Conservation (phyloP, 2,113 vertebrate genomes). For the Astur gentilis region DNA sequence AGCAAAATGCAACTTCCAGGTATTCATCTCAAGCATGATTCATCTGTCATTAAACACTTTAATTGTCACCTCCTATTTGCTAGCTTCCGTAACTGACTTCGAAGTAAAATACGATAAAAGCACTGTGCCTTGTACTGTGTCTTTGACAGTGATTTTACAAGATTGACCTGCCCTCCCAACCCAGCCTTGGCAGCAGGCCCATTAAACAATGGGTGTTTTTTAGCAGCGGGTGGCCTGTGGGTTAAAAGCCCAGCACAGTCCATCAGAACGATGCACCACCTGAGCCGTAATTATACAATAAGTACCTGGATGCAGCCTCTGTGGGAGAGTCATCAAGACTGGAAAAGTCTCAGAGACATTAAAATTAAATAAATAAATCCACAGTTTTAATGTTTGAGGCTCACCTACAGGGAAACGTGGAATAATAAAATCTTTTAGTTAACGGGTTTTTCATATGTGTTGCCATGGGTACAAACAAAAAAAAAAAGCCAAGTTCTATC, state of each 20-base stretch:
- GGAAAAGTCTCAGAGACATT: not conserved
- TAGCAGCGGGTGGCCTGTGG: not conserved
- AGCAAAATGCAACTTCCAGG: not conserved
- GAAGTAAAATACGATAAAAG: not conserved
- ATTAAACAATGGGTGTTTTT: not conserved
- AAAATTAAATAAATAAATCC: not conserved
- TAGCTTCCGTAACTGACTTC: not conserved
- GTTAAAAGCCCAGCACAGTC: not conserved
- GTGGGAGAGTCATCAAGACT: not conserved
- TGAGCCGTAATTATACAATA: not conserved
- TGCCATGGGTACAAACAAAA: not conserved
- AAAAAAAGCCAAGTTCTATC: not conserved
- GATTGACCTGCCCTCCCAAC: not conserved
- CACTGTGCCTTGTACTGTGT: not conserved
- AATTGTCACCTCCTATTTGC: not conserved
- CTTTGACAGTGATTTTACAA: slow-evolving; percentile 10
- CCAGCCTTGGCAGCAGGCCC: not conserved
- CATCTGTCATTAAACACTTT: not conserved
- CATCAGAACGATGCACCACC: not conserved
- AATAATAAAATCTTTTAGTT: not conserved
- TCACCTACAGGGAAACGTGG: not conserved
- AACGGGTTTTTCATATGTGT: not conserved
- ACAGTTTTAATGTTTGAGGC: not conserved
- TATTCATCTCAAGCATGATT: not conserved
- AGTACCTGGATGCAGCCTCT: not conserved